Base-by-base conservation (phyloP, 2,888 invertebrate species). In the Phalera bucephala region DNA sequence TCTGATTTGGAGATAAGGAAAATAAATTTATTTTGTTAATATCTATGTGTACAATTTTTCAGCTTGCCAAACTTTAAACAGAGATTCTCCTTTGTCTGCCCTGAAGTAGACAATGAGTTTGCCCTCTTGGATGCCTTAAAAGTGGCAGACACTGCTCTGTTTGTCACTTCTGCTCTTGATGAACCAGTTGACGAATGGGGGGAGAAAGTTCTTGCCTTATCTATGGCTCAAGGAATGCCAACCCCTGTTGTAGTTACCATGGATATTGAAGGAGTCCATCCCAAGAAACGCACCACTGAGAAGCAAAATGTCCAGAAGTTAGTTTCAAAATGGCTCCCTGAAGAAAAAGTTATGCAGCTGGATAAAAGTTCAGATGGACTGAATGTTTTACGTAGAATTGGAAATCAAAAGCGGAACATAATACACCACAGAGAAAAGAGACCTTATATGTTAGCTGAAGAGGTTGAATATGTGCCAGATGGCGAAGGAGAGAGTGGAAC, bases 11-110 rank as follows among this genome's bases (percentile, higher is more conserved):
- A n/a, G n/a, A n/a, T n/a, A n/a, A n/a, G n/a, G n/a, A n/a, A n/a
- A n/a, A n/a, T n/a, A n/a, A n/a, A n/a, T n/a, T n/a, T n/a, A n/a
- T n/a, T n/a, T n/a, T n/a, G n/a, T n/a, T n/a, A n/a, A n/a, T n/a
- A n/a, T n/a, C n/a, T n/a, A n/a, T n/a, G n/a, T n/a, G n/a, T n/a
- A n/a, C n/a, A 2, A 31, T 52, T 37, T 90, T 91, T 62, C 77
- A 96, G 96, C 57, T 71, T 96, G 47, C 95, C 96, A 7, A 92
- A 96, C 48, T 96, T 97, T 72, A 97, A 98, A 72, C 96, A 97
- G 72, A 91, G 96, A n/a, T 96, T 95, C 72, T 93, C 96, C 0
- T 94, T 98, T 61, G 82, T 96, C 21, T 87, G 92, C 5, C 96
- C 97, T 8, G 92, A 93, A 44, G 76, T 91, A 10, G 94, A 94